phyloP scores from a whole-genome alignment of 2,797 vertebrate species.

The Sciaenops ocellatus region DNA sequence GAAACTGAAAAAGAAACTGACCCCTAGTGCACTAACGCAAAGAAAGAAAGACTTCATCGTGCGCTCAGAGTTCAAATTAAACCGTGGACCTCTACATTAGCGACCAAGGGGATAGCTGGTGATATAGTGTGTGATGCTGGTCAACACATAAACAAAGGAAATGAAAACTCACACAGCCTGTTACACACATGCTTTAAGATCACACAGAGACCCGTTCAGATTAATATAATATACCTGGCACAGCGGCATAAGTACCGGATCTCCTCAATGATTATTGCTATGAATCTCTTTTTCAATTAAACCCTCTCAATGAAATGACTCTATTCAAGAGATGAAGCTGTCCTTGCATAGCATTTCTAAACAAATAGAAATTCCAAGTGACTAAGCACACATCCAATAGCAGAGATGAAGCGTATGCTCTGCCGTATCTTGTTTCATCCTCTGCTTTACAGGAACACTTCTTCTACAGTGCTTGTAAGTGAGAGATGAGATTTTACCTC shows the following conservation, averaged over 20 bases:
- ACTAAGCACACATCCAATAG: neutral
- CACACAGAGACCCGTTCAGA: neutral
- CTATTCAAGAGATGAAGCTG: neutral
- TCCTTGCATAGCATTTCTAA: neutral
- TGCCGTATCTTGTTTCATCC: neutral
- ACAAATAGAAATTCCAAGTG: neutral
- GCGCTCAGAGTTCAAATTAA: conserved; percentile 10
- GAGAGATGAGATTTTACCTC: neutral
- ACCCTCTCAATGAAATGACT: conserved; percentile 8
- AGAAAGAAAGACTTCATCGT: neutral
- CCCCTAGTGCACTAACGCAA: neutral
- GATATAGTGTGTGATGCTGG: conserved; percentile 15
- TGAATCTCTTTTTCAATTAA: conserved; percentile 12
- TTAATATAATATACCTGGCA: neutral
- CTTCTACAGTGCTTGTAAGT: neutral
- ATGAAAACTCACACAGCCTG: neutral
- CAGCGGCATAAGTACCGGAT: neutral
- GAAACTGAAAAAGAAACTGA: too few relatives aligned
- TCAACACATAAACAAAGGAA: conserved; percentile 17
- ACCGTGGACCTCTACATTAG: neutral
- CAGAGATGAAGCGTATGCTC: neutral
- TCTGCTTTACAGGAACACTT: neutral
- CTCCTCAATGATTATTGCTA: neutral
- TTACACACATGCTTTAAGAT: neutral
- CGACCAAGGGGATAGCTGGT: neutral